phyloP scores from a whole-genome alignment of 2,888 invertebrate species.

The Philopedon plagiatum region DNA sequence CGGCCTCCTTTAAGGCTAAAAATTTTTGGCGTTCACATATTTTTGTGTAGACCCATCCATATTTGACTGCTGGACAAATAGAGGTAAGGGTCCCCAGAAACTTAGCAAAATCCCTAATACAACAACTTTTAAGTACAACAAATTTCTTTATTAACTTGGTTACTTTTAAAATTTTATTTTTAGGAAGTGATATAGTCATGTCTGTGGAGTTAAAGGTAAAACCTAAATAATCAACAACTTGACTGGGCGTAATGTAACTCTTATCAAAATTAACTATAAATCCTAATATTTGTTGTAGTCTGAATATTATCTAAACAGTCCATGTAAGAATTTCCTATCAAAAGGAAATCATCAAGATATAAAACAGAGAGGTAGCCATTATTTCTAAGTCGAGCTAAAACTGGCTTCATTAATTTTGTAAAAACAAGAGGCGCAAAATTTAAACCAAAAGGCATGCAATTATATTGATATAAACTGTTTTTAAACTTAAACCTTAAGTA shows the following conservation, averaged over 20 bases:
- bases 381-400: no score
- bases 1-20: conserved; percentile 42
- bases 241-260: conserved; percentile 32
- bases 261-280: conserved; percentile 42
- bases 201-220: conserved; percentile 5
- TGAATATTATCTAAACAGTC: neutral
- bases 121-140: neutral
- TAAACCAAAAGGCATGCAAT: conserved; percentile 55
- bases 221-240: conserved; percentile 12
- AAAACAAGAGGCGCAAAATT: conserved; percentile 54
- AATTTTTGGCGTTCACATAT: conserved; percentile 46
- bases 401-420: conserved; percentile 57
- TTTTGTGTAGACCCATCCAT: conserved; percentile 52
- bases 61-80: conserved; percentile 55
- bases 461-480: conserved; percentile 52
- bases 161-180: neutral
- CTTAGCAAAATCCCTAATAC: conserved; percentile 51
- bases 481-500: conserved; percentile 53
- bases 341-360: conserved; percentile 53
- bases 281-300: conserved; percentile 18
- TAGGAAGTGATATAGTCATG: conserved; percentile 6
- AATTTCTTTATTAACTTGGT: neutral
- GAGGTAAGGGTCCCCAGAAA: conserved; percentile 53
- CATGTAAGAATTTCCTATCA: conserved; percentile 15
- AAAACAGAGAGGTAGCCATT: no score